phyloP scores from a whole-genome alignment of 2,797 vertebrate genomes.

The Onychomys torridus region DNA sequence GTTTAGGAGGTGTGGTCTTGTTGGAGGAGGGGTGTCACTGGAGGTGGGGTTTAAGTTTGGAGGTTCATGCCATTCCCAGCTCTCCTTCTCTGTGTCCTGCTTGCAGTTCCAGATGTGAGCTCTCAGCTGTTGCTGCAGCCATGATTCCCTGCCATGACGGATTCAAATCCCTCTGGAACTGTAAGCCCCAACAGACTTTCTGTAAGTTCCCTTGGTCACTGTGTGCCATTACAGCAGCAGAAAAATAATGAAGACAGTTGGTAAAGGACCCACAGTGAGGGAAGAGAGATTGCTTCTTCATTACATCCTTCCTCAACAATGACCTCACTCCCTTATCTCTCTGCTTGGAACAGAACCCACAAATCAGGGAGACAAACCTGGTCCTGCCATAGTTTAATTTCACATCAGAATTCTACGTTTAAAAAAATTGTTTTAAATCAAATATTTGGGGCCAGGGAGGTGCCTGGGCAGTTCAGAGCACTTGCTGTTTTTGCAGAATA shows the following conservation, averaged over 20 bases:
- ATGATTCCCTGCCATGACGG: neutral
- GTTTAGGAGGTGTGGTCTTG: neutral
- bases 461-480: neutral
- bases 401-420: neutral
- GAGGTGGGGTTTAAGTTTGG: neutral
- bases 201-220: neutral
- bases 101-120: neutral
- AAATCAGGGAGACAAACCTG: neutral
- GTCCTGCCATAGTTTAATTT: neutral
- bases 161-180: neutral
- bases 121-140: neutral
- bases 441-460: neutral
- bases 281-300: neutral
- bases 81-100: neutral
- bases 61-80: neutral
- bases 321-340: neutral
- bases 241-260: neutral
- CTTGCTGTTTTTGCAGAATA: neutral
- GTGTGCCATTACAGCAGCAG: neutral
- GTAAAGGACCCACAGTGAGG: neutral
- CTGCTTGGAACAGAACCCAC: neutral
- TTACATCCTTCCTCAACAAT: neutral
- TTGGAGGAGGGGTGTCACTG: neutral
- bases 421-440: neutral
- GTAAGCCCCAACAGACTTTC: neutral